A percentile compares a stretch with the other conserved stretches of the same genome.
Evolutionary conservation across 2,113 vertebrate species (phyloP).

Genomic region (Coryphaenoides rupestris): DNA sequence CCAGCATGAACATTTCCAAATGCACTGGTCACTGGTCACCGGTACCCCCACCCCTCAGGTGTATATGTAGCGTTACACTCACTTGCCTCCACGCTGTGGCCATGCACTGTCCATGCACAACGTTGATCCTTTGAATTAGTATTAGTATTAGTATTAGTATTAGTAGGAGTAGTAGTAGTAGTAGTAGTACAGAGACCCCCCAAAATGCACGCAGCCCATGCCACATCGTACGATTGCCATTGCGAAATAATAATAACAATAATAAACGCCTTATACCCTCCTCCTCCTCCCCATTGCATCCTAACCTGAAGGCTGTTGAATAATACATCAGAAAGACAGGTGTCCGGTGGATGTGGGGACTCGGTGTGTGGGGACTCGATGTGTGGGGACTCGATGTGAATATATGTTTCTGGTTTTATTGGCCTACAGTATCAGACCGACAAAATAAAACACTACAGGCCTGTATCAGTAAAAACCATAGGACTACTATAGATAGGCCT

Average conservation of each 20-base stretch:
- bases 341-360: constrained; percentile 44
- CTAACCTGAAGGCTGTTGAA: constrained; percentile 45
- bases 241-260: background rate
- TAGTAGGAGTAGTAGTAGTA: too few relatives aligned
- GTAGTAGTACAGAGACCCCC: background rate
- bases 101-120: constrained; percentile 6
- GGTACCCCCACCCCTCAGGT: background rate
- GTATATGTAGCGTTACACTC: constrained; percentile 31
- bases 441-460: too few relatives aligned
- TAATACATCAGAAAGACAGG: constrained; percentile 64
- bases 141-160: too few relatives aligned
- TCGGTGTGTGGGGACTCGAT: too few relatives aligned
- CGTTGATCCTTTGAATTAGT: constrained; percentile 16
- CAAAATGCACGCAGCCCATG: background rate
- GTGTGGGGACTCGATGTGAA: too few relatives aligned
- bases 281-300: background rate
- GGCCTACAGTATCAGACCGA: too few relatives aligned
- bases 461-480: too few relatives aligned
- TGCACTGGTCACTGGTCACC: too few relatives aligned
- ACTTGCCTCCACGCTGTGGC: constrained; percentile 1
- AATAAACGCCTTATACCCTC: background rate
- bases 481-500: too few relatives aligned
- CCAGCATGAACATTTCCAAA: too few relatives aligned
- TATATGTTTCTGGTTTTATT: too few relatives aligned
- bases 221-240: background rate